Evolutionary conservation across 2,113 vertebrate genomes (phyloP), one percentile per base, ranked within the genome.

Genomic region (Myotis lucifugus): DNA sequence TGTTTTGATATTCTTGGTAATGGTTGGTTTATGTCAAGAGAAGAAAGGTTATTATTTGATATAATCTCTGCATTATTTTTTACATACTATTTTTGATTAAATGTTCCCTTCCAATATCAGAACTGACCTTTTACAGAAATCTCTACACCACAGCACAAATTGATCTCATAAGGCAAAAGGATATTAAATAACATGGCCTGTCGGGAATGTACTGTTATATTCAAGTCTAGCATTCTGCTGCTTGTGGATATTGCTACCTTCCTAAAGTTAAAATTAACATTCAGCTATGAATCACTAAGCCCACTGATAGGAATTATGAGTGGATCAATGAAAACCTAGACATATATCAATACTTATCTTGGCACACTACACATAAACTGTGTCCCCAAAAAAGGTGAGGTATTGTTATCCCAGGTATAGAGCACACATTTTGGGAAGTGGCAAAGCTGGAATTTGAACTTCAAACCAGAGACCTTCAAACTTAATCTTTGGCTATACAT

Each of bases 11-110:
- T 97, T 92, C 74, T 85, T 91, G 69, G 85, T 95, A 95, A 93
- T 93, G 78, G 85, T 89, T 97, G 85, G 90, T 95, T 97, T 92
- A 88, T 93, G 90, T 95, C 89, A 92, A 85, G 90, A 91, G 82
- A 96, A 93, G 81, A 95, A 97, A 96, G 61, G 83, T 93, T 96
- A 96, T 96, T 96, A 95, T 95, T 92, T 96, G 95, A 96, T 96
- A 64, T 92, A 95, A 97, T 81, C 95, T 81, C 48, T 95, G 85
- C 27, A 91, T 93, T 98, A 96, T 48, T 29, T 97, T 95, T 94
- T 76, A 92, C 85, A 67, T 93, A 97, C 3, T 50, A 92, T 42
- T 6, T 96, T 97, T 87, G 94, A 97, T 97, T 74, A 97, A 96
- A 97, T 96, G 79, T 79, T 97, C 92, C 14, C 40, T 95, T 96